Percentiles rank a stretch among this genome's conserved stretches.
These are phyloP conservation scores for Amphibalanus amphitrite DNA, from an alignment of 1,140 invertebrate genomes.

Conservation along the genomic window DNA sequence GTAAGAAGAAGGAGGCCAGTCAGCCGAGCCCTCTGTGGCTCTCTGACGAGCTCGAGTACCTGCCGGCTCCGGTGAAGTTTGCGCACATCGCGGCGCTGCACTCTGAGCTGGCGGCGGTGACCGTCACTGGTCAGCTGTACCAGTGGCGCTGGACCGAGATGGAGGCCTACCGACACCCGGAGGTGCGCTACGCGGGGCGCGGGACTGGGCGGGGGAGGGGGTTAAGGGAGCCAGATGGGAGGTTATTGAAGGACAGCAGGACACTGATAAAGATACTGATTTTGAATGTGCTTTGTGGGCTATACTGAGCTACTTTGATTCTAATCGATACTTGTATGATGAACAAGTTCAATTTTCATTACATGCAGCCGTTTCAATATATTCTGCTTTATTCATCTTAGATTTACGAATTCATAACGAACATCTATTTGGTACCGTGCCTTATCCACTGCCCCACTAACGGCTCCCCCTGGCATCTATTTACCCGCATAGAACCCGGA, in stretches of 20 bases:
- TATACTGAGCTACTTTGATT: constrained; percentile 12
- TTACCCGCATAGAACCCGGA: constrained; percentile 38
- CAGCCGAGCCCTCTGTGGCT: constrained; percentile 72
- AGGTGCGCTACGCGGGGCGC: constrained; percentile 33
- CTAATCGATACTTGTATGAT: too few relatives aligned
- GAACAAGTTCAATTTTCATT: too few relatives aligned
- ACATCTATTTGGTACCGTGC: too few relatives aligned
- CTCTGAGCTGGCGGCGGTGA: constrained; percentile 84
- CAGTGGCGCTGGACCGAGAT: constrained; percentile 91
- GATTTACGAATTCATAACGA: too few relatives aligned
- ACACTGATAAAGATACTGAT: too few relatives aligned
- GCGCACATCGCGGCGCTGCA: constrained; percentile 63
- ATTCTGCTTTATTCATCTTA: too few relatives aligned
- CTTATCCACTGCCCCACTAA: too few relatives aligned
- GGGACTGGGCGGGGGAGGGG: too few relatives aligned
- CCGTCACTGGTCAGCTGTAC: constrained; percentile 73
- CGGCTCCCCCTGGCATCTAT: too few relatives aligned
- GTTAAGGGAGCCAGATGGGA: too few relatives aligned
- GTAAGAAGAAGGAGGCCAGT: constrained; percentile 60
- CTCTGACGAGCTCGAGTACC: constrained; percentile 85
- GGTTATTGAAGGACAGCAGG: too few relatives aligned
- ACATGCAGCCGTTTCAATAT: too few relatives aligned
- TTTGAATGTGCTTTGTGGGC: not conserved
- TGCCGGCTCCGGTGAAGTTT: constrained; percentile 48
- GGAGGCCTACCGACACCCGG: constrained; percentile 66